Evolutionary conservation across 1,140 invertebrate species (phyloP), one percentile per base, ranked within the genome.

Genomic region (Bradysia coprophila): DNA sequence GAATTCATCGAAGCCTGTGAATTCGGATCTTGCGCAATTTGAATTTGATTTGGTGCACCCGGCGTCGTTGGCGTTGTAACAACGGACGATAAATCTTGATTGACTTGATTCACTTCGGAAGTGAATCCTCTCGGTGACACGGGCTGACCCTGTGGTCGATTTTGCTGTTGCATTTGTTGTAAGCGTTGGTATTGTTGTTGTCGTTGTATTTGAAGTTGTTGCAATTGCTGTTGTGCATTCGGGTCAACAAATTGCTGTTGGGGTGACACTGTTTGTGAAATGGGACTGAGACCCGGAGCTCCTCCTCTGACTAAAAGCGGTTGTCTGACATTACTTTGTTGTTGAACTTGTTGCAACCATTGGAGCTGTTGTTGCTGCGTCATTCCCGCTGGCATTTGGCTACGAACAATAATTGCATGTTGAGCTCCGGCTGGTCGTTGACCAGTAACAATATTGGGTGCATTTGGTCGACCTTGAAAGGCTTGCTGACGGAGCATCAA

Each of bases 331-430:
- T n/a, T n/a, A n/a, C n/a, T n/a, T 69, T 13, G 24, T 8, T 6
- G 6, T 8, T 13, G 68, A 53, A 67, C 66, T 43, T 72, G 69
- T 45, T 76, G 75, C 24, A 78, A 51, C 73, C 75, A 78, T 51
- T 77, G 71, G 45, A 74, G 64, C 56, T 75, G 76, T 51, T 73
- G 75, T 46, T 75, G 73, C 9, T 69, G 69, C 13, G 65, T 74
- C 5, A 76, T 59, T 4, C 71, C 74, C 1, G 66, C 67, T 0
- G 71, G 72, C 38, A 77, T 56, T 43, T 71, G 70, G 18, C 71
- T 67, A 19, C 72, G 63, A 4, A 75, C 71, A 51, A 73, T 58
- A 11, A 61, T 58, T n/a, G n/a, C n/a, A 34, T 60, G 57, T 4
- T 66, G 61, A 8, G 69, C 64, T 2, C 65, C 67, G 1, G 65